Conservation (phyloP, 2,113 vertebrate species). For the Orientallactaga bullata region DNA sequence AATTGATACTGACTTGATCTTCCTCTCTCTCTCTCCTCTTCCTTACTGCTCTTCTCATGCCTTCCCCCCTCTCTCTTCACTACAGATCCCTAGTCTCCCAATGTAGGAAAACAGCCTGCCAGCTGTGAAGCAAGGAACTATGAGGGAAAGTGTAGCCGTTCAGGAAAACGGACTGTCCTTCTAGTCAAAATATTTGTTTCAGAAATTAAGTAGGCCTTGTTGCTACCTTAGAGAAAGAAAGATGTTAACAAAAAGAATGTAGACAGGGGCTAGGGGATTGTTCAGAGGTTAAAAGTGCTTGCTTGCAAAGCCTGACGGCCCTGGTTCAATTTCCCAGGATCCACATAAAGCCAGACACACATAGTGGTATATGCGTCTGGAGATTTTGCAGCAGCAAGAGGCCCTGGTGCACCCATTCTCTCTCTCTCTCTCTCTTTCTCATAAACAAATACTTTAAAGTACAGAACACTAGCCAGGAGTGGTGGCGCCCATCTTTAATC, state of each 20-base stretch:
- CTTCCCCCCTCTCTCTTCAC: constrained; percentile 28
- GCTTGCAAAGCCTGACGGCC: no score
- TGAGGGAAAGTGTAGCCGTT: neutral
- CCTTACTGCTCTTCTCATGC: neutral
- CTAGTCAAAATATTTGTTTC: neutral
- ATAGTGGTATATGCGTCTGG: no score
- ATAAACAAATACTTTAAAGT: no score
- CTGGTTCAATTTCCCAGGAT: no score
- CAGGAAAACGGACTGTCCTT: constrained; percentile 7
- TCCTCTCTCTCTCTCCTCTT: neutral
- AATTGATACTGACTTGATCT: neutral
- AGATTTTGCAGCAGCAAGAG: no score
- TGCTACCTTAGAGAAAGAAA: constrained; percentile 1
- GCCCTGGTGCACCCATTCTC: no score
- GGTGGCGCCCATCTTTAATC: no score
- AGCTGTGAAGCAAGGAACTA: neutral
- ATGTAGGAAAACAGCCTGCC: neutral
- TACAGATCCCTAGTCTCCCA: neutral
- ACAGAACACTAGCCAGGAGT: no score
- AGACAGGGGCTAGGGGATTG: no score
- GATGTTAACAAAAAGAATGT: neutral
- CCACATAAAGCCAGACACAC: no score
- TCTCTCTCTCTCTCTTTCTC: no score
- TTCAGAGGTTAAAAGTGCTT: no score
- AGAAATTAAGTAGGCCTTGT: neutral